Evolutionary conservation across 2,113 vertebrate species (phyloP), one percentile per base, ranked within the genome.

Genomic region (Trichechus manatus): DNA sequence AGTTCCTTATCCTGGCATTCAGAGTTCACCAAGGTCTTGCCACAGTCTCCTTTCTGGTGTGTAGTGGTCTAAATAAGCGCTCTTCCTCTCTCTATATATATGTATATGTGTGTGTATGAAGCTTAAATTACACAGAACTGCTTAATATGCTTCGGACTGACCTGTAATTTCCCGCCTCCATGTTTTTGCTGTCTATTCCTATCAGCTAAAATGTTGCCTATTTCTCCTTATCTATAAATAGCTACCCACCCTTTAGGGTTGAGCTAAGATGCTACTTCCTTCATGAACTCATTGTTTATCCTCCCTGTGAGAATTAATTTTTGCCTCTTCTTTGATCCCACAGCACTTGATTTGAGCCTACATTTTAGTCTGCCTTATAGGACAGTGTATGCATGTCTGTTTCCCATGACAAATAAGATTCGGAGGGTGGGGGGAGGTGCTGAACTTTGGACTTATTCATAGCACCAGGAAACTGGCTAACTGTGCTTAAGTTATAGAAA

Each of bases 361-460:
- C 17, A 23, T 53, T 42, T 93, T 75, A 70, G 23, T 85, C 36
- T 59, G 9, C 63, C 27, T 81, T n/a, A 27, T 47, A 47, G 7
- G 47, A 47, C 47, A 9, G 47, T 44, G 39, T 77, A 23, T 79
- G 63, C 61, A 23, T 72, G 17, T 59, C 82, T 50, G 22, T 92
- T 36, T 91, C 53, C 44, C 36, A 10, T 74, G 33, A 66, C 64
- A 47, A 80, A 47, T 50, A 47, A 64, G 42, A 81, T 74, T 56
- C 20, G 77, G 74, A n/a, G 6, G 44, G 85, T n/a, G 4, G 36
- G 80, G 44, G 85, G 15, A 50, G 70, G 70, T 36, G 64, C n/a
- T 85, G 75, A 82, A 83, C 59, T 77, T 92, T 63, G 61, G 50
- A 81, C 80, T 93, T 93, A 36, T 39, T 93, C 36, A 53, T 14